phyloP scores from a whole-genome alignment of 2,888 invertebrate genomes.

The Sepiola atlantica region DNA sequence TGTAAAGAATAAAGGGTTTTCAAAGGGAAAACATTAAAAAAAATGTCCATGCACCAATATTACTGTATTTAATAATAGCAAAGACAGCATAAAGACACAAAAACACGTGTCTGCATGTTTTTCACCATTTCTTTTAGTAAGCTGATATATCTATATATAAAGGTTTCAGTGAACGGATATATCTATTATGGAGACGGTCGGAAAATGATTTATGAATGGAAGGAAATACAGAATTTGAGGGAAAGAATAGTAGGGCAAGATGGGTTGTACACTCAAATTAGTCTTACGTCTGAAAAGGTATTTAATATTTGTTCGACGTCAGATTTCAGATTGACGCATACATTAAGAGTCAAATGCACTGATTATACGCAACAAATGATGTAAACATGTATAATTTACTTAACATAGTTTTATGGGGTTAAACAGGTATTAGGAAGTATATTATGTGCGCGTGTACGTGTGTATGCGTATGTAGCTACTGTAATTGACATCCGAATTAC shows the following conservation, averaged over 20 bases:
- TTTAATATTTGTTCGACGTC: not conserved
- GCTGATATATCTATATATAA: not conserved
- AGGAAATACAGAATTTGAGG: not conserved
- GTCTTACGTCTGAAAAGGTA: not conserved
- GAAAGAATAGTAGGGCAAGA: not conserved
- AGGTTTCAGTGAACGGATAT: not conserved
- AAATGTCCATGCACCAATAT: not conserved
- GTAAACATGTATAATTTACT: too few species aligned
- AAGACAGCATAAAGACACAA: not conserved
- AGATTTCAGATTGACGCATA: not conserved
- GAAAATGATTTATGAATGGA: constrained; percentile 12
- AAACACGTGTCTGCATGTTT: not conserved
- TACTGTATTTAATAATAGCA: not conserved
- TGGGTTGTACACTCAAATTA: not conserved
- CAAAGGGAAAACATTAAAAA: not conserved
- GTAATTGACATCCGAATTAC: too few species aligned
- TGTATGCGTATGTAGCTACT: too few species aligned
- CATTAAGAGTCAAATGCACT: not conserved
- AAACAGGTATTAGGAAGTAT: too few species aligned
- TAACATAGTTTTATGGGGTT: too few species aligned
- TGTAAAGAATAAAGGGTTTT: not conserved
- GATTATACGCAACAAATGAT: too few species aligned
- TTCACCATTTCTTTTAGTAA: not conserved
- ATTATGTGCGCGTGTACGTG: too few species aligned
- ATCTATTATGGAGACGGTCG: not conserved